Conservation (phyloP, 2,113 vertebrate genomes). For the Panthera uncia region DNA sequence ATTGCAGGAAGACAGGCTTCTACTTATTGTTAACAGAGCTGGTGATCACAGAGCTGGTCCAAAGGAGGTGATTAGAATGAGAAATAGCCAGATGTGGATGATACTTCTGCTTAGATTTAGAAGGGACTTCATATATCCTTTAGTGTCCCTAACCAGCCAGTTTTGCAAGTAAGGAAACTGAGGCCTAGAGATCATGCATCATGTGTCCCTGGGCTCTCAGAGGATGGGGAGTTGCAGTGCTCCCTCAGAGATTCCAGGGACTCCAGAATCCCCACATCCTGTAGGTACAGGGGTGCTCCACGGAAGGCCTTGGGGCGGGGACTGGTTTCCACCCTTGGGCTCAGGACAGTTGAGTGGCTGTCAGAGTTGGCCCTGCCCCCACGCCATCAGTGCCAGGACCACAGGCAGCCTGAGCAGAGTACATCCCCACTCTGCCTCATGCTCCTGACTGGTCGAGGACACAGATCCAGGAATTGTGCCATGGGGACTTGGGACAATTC, state of each 20-base stretch:
- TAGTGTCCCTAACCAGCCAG: not conserved
- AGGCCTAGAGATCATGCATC: not conserved
- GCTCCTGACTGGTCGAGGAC: not conserved
- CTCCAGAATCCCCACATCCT: not conserved
- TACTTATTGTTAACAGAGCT: not conserved
- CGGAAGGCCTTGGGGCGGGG: not conserved
- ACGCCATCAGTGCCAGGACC: not conserved
- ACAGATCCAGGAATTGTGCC: not conserved
- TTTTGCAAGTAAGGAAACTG: not conserved
- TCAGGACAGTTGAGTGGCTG: not conserved
- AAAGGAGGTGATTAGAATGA: not conserved
- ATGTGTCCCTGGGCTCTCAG: not conserved
- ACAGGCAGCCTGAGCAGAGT: not conserved
- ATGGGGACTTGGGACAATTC: not conserved
- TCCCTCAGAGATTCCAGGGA: not conserved
- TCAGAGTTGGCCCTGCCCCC: not conserved
- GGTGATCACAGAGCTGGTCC: not conserved
- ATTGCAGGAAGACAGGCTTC: not conserved
- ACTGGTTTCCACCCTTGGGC: not conserved
- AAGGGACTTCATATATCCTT: not conserved
- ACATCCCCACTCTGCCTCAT: not conserved
- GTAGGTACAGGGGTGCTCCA: no score
- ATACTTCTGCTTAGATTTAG: not conserved
- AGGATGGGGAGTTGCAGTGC: not conserved
- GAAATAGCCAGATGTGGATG: not conserved